Conservation (phyloP, 2,797 vertebrate species). For the Gymnothorax reevesii region DNA sequence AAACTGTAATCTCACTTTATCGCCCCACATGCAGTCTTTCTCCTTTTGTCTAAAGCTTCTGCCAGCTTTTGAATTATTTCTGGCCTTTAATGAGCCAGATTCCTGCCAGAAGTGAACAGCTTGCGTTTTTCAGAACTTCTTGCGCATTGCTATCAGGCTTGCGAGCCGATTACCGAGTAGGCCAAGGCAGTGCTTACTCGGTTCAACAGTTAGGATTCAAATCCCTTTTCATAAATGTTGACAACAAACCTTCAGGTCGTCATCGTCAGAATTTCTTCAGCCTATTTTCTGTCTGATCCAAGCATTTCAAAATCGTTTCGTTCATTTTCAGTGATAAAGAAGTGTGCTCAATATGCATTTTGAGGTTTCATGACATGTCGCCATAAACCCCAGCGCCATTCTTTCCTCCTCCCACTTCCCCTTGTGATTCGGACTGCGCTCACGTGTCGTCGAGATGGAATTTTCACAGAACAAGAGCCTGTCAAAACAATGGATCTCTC, state of each 20-base stretch:
- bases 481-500: conserved; percentile 1
- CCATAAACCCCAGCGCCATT: neutral
- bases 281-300: neutral
- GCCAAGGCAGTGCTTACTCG: neutral
- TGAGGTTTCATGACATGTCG: neutral
- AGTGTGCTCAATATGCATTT: neutral
- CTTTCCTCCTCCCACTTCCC: neutral
- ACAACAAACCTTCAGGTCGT: neutral
- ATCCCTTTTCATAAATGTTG: neutral
- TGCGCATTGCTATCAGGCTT: neutral
- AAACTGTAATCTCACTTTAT: neutral
- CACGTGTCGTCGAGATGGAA: neutral
- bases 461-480: neutral
- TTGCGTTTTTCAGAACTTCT: neutral
- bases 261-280: neutral
- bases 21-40: neutral
- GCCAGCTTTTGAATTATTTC: neutral
- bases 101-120: neutral
- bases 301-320: neutral
- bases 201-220: neutral
- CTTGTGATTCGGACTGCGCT: neutral
- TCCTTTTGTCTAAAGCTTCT: neutral
- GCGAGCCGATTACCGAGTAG: neutral
- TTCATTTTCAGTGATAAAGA: neutral
- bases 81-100: neutral